These are phyloP conservation scores for Vanessa cardui DNA, from an alignment of 2,888 invertebrate species.

Conservation along the genomic window DNA sequence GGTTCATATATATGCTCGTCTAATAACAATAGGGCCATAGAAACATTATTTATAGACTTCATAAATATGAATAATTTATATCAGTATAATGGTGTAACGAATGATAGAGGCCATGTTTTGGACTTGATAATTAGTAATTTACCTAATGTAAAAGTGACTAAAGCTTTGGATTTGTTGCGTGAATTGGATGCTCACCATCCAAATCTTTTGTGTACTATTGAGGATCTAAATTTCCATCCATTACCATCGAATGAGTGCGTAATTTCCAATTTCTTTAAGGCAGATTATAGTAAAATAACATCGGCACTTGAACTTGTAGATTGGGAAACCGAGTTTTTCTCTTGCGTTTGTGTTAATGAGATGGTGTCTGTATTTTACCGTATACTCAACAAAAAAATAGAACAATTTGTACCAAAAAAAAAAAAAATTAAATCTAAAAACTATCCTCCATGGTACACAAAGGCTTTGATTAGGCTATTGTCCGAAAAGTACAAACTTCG, in stretches of 20 bases:
- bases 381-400: too few relatives aligned
- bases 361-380: too few relatives aligned
- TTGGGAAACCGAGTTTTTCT: too few relatives aligned
- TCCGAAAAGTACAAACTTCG: conserved; percentile 1
- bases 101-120: conserved; percentile 11
- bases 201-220: conserved; percentile 12
- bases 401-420: too few relatives aligned
- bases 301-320: too few relatives aligned
- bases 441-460: too few relatives aligned
- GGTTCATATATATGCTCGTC: conserved; percentile 3
- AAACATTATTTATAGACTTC: conserved; percentile 5
- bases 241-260: conserved; percentile 10
- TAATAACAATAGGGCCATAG: conserved; percentile 10
- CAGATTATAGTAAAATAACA: too few relatives aligned
- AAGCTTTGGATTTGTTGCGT: conserved; percentile 18
- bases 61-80: conserved; percentile 1
- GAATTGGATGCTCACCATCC: conserved; percentile 15
- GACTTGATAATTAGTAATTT: conserved; percentile 13
- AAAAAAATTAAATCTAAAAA: too few relatives aligned
- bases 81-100: conserved; percentile 13
- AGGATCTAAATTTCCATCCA: conserved; percentile 12
- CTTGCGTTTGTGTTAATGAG: too few relatives aligned
- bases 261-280: conserved; percentile 10
- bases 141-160: conserved; percentile 13
- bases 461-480: too few relatives aligned